Percentiles rank a stretch among this genome's conserved stretches.
Evolutionary conservation across 2,888 invertebrate genomes (phyloP).

Genomic region (Eretmocerus hayati): DNA sequence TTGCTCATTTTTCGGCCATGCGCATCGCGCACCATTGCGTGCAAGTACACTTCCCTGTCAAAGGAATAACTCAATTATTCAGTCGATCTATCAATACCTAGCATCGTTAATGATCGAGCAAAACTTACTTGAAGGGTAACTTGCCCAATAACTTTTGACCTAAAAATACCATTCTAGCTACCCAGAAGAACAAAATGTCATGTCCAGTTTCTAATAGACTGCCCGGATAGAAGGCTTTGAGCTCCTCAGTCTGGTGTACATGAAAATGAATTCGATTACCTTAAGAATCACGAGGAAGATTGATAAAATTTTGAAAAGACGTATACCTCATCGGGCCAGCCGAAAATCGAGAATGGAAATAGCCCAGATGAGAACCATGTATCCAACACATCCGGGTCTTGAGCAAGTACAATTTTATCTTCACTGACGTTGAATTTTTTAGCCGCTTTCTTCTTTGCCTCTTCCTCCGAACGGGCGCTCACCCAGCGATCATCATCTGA

Average conservation of each 20-base stretch:
- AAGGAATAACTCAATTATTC: not conserved
- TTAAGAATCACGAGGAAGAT: not conserved
- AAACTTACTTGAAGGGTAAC: conserved; percentile 74
- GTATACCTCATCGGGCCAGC: conserved; percentile 83
- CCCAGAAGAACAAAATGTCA: conserved; percentile 99
- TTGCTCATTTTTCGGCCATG: conserved; percentile 99
- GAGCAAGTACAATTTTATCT: conserved; percentile 54
- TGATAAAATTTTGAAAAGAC: not conserved
- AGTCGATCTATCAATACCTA: not conserved
- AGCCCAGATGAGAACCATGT: conserved; percentile 99
- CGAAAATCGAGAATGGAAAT: conserved; percentile 93
- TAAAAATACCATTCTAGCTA: conserved; percentile 98
- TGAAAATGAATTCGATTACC: not conserved
- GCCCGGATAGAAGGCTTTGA: conserved; percentile 85
- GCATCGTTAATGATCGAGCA: too few species aligned
- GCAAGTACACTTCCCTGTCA: conserved; percentile 81
- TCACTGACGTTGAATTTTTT: conserved; percentile 56
- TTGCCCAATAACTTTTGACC: conserved; percentile 82
- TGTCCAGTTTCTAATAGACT: conserved; percentile 92
- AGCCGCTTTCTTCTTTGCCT: conserved; percentile 75
- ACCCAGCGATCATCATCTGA: conserved; percentile 53
- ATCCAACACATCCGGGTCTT: conserved; percentile 95
- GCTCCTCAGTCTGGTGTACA: conserved; percentile 51
- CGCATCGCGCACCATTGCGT: conserved; percentile 95
- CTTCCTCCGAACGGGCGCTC: conserved; percentile 55